phyloP scores from a whole-genome alignment of 2,888 invertebrate species.

The Anthophora plumipes region DNA sequence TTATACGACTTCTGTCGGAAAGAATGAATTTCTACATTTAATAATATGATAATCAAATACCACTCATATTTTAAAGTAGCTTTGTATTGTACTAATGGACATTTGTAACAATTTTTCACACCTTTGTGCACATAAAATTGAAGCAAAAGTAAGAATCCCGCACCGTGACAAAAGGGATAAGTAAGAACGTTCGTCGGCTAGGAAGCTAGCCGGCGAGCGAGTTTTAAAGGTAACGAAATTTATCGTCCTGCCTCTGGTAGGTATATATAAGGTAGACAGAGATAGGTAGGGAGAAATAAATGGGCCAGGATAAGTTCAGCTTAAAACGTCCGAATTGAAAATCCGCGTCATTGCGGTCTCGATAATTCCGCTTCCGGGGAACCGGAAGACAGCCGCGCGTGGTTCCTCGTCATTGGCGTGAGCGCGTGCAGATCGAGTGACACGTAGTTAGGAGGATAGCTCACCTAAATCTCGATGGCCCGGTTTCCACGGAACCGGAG shows the following conservation, averaged over 20 bases:
- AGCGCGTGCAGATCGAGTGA: conserved; percentile 56
- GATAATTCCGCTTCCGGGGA: conserved; percentile 51
- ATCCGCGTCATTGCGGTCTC: conserved; percentile 44
- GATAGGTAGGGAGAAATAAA: conserved; percentile 15
- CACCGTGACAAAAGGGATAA: too few relatives aligned
- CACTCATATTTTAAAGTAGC: too few relatives aligned
- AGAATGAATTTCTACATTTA: too few relatives aligned
- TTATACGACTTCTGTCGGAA: too few relatives aligned
- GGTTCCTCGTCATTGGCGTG: neutral
- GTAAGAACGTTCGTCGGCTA: neutral
- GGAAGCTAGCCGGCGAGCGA: neutral
- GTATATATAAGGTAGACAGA: too few relatives aligned
- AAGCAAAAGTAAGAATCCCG: too few relatives aligned
- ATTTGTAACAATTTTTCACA: too few relatives aligned
- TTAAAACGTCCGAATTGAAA: conserved; percentile 54
- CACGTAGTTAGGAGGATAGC: conserved; percentile 66
- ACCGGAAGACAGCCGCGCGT: conserved; percentile 14
- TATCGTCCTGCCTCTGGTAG: conserved; percentile 11
- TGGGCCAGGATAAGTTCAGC: conserved; percentile 32
- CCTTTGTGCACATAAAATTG: too few relatives aligned
- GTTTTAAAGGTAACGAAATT: conserved; percentile 24
- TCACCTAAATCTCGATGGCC: conserved; percentile 69
- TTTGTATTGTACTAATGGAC: too few relatives aligned
- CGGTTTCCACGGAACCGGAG: conserved; percentile 62
- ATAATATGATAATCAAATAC: too few relatives aligned